Base-by-base conservation (phyloP, 2,888 invertebrate genomes). In the Cheilosia grossa region DNA sequence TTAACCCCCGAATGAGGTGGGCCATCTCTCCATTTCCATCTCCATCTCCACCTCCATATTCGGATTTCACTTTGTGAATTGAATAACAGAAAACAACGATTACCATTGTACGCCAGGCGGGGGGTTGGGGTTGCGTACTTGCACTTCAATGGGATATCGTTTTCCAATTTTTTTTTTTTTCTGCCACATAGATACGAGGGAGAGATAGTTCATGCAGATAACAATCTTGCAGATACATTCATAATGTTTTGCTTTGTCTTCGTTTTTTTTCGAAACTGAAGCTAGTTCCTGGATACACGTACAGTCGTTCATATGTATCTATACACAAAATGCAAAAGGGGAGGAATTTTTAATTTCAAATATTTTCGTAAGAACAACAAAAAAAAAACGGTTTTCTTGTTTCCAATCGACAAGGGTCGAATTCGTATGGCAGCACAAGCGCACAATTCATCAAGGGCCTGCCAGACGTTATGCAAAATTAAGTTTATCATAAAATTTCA, bases 401-500 rank as follows among this genome's bases (percentile, higher is more conserved):
- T 17, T 30, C n/a, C 17, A 30, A 24, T 24, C n/a, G 30, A 49
- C 17, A 47, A 47, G 47, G 47, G 47, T 17, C 37, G 13, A 4
- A 47, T 17, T 17, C 47, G 17, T 9, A 47, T 9, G 17, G 3
- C 9, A 24, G 7, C n/a, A 15, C 37, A 10, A 1, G 63, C 10
- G 53, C 66, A 27, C 79, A 64, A 83, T 83, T 70, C 79, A 83
- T 83, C 83, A 83, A 53, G 54, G 30, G 40, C n/a, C 64, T 59
- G 69, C 66, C 67, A 85, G 85, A 81, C 81, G 75, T 67, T 85
- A 85, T 85, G 81, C 85, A 81, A 85, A 85, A 81, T 85, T 85
- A 72, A 81, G 75, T 85, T 85, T 81, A 81, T 77, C 80, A 85
- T 81, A 81, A 81, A 85, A 81, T 75, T 77, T 85, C 85, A 85